Evolutionary conservation across 2,888 invertebrate species (phyloP).

Genomic region (Meiosimyza platycephala): DNA sequence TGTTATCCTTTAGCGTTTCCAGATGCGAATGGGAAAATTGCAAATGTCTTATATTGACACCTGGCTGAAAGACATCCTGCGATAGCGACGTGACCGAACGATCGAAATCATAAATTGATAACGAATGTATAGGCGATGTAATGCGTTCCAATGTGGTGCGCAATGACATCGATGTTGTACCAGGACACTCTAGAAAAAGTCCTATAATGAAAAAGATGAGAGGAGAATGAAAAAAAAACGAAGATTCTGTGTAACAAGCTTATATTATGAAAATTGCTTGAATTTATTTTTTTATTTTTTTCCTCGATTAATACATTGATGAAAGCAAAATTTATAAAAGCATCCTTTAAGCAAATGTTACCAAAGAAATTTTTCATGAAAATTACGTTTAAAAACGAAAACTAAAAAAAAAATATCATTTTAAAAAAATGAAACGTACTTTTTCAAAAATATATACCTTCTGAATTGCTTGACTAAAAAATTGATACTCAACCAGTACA

Average conservation of each 20-base stretch:
- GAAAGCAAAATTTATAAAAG: too few relatives aligned
- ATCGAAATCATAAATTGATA: conserved; percentile 90
- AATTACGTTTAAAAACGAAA: too few relatives aligned
- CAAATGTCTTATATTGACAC: conserved; percentile 76
- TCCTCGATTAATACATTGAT: too few relatives aligned
- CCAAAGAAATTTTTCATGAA: too few relatives aligned
- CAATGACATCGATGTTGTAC: conserved; percentile 80
- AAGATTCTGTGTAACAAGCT: neutral
- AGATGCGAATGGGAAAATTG: conserved; percentile 83
- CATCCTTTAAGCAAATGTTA: too few relatives aligned
- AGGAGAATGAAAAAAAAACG: neutral
- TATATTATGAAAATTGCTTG: too few relatives aligned
- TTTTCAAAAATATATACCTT: too few relatives aligned
- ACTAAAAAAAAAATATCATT: too few relatives aligned
- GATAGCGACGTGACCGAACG: conserved; percentile 81
- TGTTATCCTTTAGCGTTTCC: conserved; percentile 79
- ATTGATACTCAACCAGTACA: too few relatives aligned
- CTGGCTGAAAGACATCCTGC: conserved; percentile 79
- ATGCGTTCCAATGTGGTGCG: conserved; percentile 79
- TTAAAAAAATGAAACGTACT: too few relatives aligned
- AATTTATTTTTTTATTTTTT: too few relatives aligned
- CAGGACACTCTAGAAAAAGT: conserved; percentile 88
- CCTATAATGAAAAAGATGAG: conserved; percentile 68
- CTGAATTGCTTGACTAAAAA: too few relatives aligned
- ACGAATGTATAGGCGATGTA: conserved; percentile 79